Conservation (phyloP, 1,140 invertebrate species). For the Ctenoplectra terminalis region DNA sequence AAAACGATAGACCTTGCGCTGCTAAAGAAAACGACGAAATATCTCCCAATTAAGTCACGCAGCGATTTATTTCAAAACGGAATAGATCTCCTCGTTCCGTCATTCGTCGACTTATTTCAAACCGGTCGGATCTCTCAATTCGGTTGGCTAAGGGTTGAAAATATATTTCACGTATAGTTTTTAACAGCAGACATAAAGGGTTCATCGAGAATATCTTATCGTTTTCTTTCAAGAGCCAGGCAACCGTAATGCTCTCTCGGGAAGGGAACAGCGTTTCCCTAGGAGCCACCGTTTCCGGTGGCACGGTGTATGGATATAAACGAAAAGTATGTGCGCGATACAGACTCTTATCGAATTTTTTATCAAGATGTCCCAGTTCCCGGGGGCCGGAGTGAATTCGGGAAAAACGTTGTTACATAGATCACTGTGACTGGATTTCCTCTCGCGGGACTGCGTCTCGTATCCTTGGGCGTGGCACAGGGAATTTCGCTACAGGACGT, state of each 20-base stretch:
- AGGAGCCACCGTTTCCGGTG: neutral
- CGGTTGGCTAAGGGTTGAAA: no score
- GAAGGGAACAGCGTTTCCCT: no score
- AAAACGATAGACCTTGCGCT: no score
- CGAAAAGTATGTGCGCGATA: neutral
- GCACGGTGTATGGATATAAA: neutral
- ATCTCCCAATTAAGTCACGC: no score
- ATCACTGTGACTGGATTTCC: slow-evolving; percentile 58
- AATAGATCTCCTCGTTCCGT: no score
- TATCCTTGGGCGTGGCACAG: slow-evolving; percentile 25
- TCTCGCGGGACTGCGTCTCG: slow-evolving; percentile 26
- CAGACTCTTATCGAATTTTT: slow-evolving; percentile 44
- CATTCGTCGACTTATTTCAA: no score
- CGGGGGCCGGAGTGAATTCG: slow-evolving; percentile 31
- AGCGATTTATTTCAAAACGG: no score
- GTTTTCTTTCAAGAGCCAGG: neutral
- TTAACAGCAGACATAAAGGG: neutral
- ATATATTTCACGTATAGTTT: neutral
- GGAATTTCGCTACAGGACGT: slow-evolving; percentile 59
- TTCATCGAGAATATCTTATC: neutral
- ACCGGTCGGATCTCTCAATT: no score
- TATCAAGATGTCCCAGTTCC: slow-evolving; percentile 29
- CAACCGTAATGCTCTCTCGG: neutral
- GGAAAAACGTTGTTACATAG: slow-evolving; percentile 40
- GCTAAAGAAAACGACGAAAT: no score